A percentile compares a stretch with the other conserved stretches of the same genome.
Evolutionary conservation across 2,113 vertebrate species (phyloP).

Genomic region (Ctenomys sociabilis): DNA sequence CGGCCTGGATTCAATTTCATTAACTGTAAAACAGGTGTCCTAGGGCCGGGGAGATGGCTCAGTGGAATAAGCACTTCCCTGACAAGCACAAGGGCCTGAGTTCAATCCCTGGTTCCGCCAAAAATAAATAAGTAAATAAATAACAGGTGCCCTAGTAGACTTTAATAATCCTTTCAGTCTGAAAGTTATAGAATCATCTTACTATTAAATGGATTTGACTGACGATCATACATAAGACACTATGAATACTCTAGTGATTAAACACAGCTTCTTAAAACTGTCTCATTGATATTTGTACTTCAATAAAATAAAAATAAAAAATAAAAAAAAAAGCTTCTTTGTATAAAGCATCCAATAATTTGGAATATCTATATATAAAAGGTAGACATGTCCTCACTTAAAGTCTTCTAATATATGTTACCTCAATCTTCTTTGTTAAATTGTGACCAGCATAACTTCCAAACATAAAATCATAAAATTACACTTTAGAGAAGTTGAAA

Average conservation of each 20-base stretch:
- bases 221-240: constrained; percentile 12
- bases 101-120: too few species aligned
- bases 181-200: constrained; percentile 10
- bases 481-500: constrained; percentile 47
- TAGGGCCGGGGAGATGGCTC: too few species aligned
- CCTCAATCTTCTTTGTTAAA: constrained; percentile 26
- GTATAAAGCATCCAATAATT: constrained; percentile 2
- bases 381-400: neutral
- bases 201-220: constrained; percentile 34
- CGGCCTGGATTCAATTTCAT: neutral
- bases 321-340: neutral
- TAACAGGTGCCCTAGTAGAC: neutral
- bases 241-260: constrained; percentile 1
- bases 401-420: neutral
- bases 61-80: too few species aligned
- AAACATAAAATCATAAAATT: constrained; percentile 53
- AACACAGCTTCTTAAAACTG: neutral
- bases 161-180: neutral
- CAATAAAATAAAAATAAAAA: too few species aligned
- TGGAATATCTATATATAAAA: neutral
- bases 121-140: too few species aligned
- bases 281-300: too few species aligned
- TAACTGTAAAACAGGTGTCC: constrained; percentile 2
- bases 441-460: constrained; percentile 28
- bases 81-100: too few species aligned